Evolutionary conservation across 2,113 vertebrate genomes (phyloP), one percentile per base, ranked within the genome.

Genomic region (Petromus typicus): DNA sequence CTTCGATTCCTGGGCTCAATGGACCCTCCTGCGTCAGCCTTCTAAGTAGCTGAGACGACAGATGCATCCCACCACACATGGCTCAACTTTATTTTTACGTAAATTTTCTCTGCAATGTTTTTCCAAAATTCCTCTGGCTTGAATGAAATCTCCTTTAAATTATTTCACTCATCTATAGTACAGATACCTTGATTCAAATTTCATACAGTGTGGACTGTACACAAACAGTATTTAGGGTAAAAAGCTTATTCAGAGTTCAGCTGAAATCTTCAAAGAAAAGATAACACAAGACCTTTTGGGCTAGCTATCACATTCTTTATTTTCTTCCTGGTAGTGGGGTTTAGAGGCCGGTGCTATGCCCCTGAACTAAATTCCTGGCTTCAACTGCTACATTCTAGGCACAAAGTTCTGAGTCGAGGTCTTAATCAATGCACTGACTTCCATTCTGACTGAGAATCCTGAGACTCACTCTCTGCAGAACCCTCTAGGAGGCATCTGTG

Each of bases 181-280:
- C 27, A 27, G 32, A 86, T 86, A 85, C 2, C 11, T 56, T 90
- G 82, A 76, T 67, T 94, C 34, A 95, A 92, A 54, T 93, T 88
- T 79, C 25, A 89, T n/a, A 45, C 9, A 66, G 0, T 61, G 61
- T 48, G 8, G 20, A 92, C 82, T 40, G 88, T 12, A 5, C 2
- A 75, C 78, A 82, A 40, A 67, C 16, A 86, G 40, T 34, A 83
- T 80, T 86, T 85, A 61, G 37, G 17, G 7, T 4, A 11, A 30
- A 59, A 76, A 75, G 14, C 48, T 73, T 86, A 69, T 63, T 43
- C 57, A 69, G n/a, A 4, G 34, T 86, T 23, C 4, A 11, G 30
- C 16, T 89, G 54, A 90, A 90, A 79, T 90, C 61, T 25, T 92
- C 30, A 57, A 20, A 95, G 67, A 89, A 18, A 91, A 22, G 16